A percentile compares a stretch with the other conserved stretches of the same genome.
Evolutionary conservation across 2,797 vertebrate species (phyloP).

Genomic region (Xiphophorus birchmanni): DNA sequence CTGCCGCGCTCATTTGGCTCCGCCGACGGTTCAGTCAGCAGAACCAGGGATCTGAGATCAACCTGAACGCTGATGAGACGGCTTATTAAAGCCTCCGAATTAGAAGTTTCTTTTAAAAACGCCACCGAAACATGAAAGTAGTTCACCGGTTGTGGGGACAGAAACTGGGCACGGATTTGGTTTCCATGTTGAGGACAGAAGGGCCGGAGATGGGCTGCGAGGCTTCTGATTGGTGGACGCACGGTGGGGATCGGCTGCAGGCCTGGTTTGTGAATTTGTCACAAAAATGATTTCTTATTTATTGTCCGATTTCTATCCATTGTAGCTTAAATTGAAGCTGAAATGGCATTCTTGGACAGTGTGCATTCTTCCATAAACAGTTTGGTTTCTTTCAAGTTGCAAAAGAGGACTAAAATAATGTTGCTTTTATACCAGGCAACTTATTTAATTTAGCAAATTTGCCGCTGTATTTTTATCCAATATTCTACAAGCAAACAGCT

Average conservation of each 20-base stretch:
- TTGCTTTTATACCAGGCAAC: too few species aligned
- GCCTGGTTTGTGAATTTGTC: constrained; percentile 19
- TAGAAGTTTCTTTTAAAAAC: constrained; percentile 17
- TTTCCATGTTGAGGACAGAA: constrained; percentile 17
- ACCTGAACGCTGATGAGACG: constrained; percentile 22
- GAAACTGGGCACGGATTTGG: background rate
- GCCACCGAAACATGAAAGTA: constrained; percentile 1
- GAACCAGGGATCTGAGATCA: constrained; percentile 28
- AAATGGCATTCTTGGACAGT: too few species aligned
- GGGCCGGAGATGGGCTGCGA: constrained; percentile 8
- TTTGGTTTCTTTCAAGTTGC: too few species aligned
- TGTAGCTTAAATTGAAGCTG: too few species aligned
- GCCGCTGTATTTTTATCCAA: too few species aligned
- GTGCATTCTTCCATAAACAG: too few species aligned
- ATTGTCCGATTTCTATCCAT: too few species aligned
- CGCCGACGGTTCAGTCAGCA: constrained; percentile 23
- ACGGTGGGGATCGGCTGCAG: constrained; percentile 14
- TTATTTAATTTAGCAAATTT: too few species aligned
- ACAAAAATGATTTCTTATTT: too few species aligned
- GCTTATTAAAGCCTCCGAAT: constrained; percentile 27
- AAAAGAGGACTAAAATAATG: too few species aligned
- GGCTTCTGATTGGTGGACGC: constrained; percentile 20
- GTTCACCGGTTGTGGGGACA: background rate
- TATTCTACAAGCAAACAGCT: background rate
- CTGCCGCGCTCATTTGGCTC: constrained; percentile 43